Conservation (phyloP, 2,797 vertebrate genomes). For the Sus cebifrons region DNA sequence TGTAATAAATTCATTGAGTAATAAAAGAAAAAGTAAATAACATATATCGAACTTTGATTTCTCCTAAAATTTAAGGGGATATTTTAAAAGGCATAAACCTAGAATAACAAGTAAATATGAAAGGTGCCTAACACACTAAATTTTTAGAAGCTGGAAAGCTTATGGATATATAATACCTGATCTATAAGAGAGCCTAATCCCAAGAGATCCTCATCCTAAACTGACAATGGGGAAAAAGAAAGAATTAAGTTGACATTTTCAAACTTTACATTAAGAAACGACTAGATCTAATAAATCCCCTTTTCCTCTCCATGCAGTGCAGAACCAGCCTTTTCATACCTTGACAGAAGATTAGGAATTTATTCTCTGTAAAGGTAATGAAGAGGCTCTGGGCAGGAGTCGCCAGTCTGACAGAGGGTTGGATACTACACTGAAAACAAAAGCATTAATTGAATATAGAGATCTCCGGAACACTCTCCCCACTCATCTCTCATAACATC, state of each 20-base stretch:
- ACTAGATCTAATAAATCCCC: not conserved
- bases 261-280: conserved; percentile 46
- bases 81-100: conserved; percentile 28
- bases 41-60: not conserved
- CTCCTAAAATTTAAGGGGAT: conserved; percentile 13
- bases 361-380: not conserved
- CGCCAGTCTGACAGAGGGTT: not conserved
- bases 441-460: conserved; percentile 6
- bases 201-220: conserved; percentile 1
- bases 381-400: not conserved
- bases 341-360: not conserved
- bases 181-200: not conserved
- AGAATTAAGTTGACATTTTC: not conserved
- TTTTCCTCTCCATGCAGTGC: not conserved
- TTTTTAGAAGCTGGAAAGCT: conserved; percentile 18
- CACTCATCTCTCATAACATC: not conserved
- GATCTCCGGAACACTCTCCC: not conserved
- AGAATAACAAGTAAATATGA: conserved; percentile 12
- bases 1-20: too few species aligned
- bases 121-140: not conserved
- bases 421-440: not conserved
- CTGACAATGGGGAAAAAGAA: conserved; percentile 14
- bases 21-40: too few species aligned
- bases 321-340: not conserved
- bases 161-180: not conserved